Conservation (phyloP, 2,797 vertebrate species). For the Atherinosoma microstoma region DNA sequence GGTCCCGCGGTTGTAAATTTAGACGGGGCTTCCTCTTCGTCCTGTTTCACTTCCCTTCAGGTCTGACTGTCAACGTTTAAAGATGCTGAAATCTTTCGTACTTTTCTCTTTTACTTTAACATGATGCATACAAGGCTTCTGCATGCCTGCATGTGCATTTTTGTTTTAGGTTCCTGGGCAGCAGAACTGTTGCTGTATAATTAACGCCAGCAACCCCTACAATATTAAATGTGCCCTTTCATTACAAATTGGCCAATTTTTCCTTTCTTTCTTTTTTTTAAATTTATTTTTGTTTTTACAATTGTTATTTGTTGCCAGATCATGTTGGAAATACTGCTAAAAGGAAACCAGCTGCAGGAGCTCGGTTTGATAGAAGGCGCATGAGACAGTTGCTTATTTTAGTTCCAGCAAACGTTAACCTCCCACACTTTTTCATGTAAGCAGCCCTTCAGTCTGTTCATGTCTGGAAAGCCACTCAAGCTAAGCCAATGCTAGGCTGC, state of each 20-base stretch:
- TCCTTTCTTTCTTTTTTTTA: not conserved
- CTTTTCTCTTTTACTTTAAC: not conserved
- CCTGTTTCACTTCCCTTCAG: not conserved
- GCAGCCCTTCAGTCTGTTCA: slow-evolving; percentile 14
- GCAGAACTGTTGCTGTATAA: slow-evolving; percentile 6
- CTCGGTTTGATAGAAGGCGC: not conserved
- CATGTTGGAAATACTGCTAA: slow-evolving; percentile 4
- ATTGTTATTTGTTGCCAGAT: not conserved
- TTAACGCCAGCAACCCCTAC: not conserved
- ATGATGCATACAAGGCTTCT: not conserved
- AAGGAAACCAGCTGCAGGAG: not conserved
- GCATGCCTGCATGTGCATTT: not conserved
- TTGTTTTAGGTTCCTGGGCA: too few species aligned
- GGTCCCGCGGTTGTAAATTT: slow-evolving; percentile 47
- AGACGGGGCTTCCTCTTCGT: slow-evolving; percentile 46
- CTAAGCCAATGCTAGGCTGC: slow-evolving; percentile 12
- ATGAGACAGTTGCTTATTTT: slow-evolving; percentile 25
- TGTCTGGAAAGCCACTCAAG: slow-evolving; percentile 17
- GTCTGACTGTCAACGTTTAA: not conserved
- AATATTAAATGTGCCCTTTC: slow-evolving; percentile 3
- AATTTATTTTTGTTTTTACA: too few species aligned
- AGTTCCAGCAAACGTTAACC: slow-evolving; percentile 23
- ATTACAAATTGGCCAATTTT: not conserved
- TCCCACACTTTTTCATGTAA: slow-evolving; percentile 20
- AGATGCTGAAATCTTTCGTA: not conserved